Percentiles rank a stretch among this genome's conserved stretches.
phyloP scores from a whole-genome alignment of 2,888 invertebrate genomes.

The Acanthococcus lagerstroemiae region DNA sequence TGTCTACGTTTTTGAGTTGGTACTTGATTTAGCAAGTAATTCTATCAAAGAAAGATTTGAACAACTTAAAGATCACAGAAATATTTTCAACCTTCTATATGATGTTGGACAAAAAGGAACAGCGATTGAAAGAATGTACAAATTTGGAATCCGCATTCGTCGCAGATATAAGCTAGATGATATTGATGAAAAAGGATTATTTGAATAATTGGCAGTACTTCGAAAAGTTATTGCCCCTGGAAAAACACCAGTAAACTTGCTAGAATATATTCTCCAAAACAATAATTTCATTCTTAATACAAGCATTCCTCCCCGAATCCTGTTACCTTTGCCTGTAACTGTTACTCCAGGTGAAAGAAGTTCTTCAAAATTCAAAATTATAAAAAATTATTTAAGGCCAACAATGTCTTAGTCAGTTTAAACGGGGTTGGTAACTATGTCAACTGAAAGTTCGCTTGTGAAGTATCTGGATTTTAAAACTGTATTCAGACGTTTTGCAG shows the following conservation, averaged over 20 bases:
- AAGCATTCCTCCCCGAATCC: not conserved
- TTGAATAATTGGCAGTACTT: not conserved
- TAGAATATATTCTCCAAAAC: not conserved
- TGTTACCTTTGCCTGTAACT: not conserved
- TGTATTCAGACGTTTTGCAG: not conserved
- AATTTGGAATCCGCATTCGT: not conserved
- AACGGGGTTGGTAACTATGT: not conserved
- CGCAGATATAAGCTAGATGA: conserved; percentile 6
- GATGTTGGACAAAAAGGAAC: not conserved
- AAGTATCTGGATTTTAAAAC: not conserved
- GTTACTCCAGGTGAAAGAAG: not conserved
- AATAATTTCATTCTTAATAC: not conserved
- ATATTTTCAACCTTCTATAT: conserved; percentile 8
- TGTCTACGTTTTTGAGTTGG: no score
- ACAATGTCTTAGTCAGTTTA: not conserved
- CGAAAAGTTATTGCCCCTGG: not conserved
- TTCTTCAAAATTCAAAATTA: not conserved
- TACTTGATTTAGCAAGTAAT: conserved; percentile 10
- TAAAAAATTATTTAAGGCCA: not conserved
- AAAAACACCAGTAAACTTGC: not conserved
- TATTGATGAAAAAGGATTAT: not conserved
- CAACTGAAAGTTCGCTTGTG: not conserved
- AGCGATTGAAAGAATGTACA: conserved; percentile 1
- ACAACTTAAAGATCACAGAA: not conserved
- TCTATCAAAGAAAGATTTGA: conserved; percentile 11